Conservation (phyloP, 2,888 invertebrate species). For the Protonemura montana region DNA sequence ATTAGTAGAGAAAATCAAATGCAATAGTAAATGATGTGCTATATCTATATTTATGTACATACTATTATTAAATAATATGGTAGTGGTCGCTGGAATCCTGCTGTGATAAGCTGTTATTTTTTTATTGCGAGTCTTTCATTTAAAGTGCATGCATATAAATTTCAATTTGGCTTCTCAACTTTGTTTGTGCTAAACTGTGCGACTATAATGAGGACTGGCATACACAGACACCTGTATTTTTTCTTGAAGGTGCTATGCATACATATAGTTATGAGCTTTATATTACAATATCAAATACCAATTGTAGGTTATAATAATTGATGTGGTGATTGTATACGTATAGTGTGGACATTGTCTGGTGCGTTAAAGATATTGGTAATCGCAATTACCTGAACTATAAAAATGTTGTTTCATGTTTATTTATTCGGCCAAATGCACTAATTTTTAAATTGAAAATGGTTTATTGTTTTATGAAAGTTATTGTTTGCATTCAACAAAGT, state of each 20-base stretch:
- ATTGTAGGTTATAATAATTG: neutral
- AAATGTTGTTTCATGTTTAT: too few species aligned
- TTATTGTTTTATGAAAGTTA: too few species aligned
- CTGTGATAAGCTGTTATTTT: slow-evolving; percentile 22
- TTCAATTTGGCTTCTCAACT: neutral
- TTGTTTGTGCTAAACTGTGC: neutral
- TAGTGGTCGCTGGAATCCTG: slow-evolving; percentile 9
- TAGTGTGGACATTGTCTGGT: too few species aligned
- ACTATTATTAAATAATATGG: neutral
- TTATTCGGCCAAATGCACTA: too few species aligned
- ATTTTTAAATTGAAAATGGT: too few species aligned
- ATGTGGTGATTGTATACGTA: neutral
- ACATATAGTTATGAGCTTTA: neutral
- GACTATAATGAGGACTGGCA: neutral
- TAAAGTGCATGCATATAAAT: neutral
- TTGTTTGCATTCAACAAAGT: too few species aligned
- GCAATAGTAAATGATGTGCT: neutral
- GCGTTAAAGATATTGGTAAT: too few species aligned
- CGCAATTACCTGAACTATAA: too few species aligned
- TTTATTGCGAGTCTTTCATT: neutral
- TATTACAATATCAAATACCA: neutral
- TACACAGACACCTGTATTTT: neutral
- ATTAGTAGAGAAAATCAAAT: neutral
- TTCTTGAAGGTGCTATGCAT: neutral
- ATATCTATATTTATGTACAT: neutral